Percentiles rank a stretch among this genome's conserved stretches.
Conservation (phyloP, 2,888 invertebrate genomes). For the Drosophila rubida region DNA sequence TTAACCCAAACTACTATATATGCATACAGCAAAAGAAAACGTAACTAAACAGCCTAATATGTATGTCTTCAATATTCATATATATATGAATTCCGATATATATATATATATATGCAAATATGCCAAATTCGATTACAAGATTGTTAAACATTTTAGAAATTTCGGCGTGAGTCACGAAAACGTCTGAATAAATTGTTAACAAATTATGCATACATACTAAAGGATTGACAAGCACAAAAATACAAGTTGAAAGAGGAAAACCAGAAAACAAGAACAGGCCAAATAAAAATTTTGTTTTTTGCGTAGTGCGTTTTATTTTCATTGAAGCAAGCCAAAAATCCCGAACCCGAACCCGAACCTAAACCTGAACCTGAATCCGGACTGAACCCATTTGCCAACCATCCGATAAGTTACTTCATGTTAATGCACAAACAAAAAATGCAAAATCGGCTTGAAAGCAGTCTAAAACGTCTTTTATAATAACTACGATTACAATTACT, state of each 20-base stretch:
- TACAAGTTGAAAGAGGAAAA: conserved; percentile 5
- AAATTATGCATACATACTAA: conserved; percentile 18
- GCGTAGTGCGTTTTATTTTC: conserved; percentile 68
- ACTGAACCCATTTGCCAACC: conserved; percentile 2
- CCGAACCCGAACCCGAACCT: background rate
- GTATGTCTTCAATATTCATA: conserved; percentile 1
- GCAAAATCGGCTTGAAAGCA: background rate
- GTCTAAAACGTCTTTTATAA: background rate
- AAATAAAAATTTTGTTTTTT: conserved; percentile 67
- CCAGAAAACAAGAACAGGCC: conserved; percentile 19
- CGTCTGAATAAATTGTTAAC: conserved; percentile 48
- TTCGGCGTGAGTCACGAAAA: conserved; percentile 27
- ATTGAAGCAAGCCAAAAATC: conserved; percentile 4
- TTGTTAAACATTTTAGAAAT: conserved; percentile 36
- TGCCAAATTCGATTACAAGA: conserved; percentile 18
- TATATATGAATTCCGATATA: background rate
- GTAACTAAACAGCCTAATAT: conserved; percentile 13
- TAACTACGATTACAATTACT: background rate
- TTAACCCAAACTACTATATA: conserved; percentile 2
- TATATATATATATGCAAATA: conserved; percentile 5
- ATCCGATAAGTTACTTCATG: background rate
- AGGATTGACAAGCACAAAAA: conserved; percentile 28
- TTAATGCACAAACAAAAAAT: background rate
- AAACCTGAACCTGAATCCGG: background rate
- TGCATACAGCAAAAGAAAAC: conserved; percentile 16